Evolutionary conservation across 2,888 invertebrate genomes (phyloP).

Genomic region (Mycalesis mineus): DNA sequence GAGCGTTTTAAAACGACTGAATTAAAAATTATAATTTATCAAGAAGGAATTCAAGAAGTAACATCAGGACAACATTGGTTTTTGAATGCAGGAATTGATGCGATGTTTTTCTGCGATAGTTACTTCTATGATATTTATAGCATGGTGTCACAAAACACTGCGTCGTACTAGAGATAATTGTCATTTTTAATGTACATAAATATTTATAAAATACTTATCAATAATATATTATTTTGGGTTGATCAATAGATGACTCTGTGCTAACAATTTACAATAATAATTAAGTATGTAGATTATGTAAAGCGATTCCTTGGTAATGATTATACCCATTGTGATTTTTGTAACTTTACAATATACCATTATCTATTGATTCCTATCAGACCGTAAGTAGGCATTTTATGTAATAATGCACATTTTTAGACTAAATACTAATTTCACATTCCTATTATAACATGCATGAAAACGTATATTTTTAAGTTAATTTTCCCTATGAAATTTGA

Average conservation of each 20-base stretch:
- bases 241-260: constrained; percentile 48
- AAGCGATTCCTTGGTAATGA: constrained; percentile 72
- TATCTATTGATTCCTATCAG: constrained; percentile 39
- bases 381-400: constrained; percentile 6
- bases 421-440: background rate
- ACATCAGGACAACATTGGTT: background rate
- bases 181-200: constrained; percentile 51
- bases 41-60: background rate
- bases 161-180: constrained; percentile 49
- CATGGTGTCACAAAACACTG: constrained; percentile 30
- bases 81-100: background rate
- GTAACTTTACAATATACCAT: constrained; percentile 43
- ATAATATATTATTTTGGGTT: constrained; percentile 44
- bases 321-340: constrained; percentile 50
- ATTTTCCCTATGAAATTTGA: constrained; percentile 3
- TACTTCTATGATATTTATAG: constrained; percentile 3
- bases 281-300: constrained; percentile 47
- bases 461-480: background rate
- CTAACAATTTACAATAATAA: constrained; percentile 50
- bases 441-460: background rate
- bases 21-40: too few species aligned
- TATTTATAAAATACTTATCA: constrained; percentile 48
- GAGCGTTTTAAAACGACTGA: too few species aligned
- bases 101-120: background rate
- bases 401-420: background rate